These are phyloP conservation scores for Thalassophryne amazonica DNA, from an alignment of 2,797 vertebrate genomes.

Conservation along the genomic window DNA sequence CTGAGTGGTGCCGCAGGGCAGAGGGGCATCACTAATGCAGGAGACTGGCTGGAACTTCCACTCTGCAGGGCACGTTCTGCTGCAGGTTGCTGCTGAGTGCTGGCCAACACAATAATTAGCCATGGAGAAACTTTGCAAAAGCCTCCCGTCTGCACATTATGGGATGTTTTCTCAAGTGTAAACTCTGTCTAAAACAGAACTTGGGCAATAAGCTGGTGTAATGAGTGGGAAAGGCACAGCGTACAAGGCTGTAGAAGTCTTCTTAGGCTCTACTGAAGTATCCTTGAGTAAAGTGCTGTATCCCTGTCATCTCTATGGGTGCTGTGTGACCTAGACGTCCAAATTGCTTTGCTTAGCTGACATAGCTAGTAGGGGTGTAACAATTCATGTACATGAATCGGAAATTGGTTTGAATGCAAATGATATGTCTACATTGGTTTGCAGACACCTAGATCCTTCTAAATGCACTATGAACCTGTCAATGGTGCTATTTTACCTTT, in stretches of 20 bases:
- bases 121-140: constrained; percentile 52
- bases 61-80: constrained; percentile 61
- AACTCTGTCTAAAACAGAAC: constrained; percentile 14
- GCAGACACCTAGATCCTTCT: too few relatives aligned
- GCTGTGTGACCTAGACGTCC: not conserved
- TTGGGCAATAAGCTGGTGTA: not conserved
- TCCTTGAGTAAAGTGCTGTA: not conserved
- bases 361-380: too few relatives aligned
- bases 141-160: constrained; percentile 17
- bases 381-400: too few relatives aligned
- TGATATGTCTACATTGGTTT: too few relatives aligned
- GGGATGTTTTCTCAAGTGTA: constrained; percentile 1
- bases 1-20: constrained; percentile 57
- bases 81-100: constrained; percentile 61
- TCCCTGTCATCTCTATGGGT: not conserved
- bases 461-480: too few relatives aligned
- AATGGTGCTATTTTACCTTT: too few relatives aligned
- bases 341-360: too few relatives aligned
- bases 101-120: constrained; percentile 49
- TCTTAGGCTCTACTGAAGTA: not conserved
- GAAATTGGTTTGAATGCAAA: too few relatives aligned
- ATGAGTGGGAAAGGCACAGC: not conserved
- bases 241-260: too few relatives aligned
- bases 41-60: constrained; percentile 53
- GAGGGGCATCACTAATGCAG: constrained; percentile 68